These are phyloP conservation scores for Noctua pronuba DNA, from an alignment of 2,888 invertebrate species.

Conservation along the genomic window DNA sequence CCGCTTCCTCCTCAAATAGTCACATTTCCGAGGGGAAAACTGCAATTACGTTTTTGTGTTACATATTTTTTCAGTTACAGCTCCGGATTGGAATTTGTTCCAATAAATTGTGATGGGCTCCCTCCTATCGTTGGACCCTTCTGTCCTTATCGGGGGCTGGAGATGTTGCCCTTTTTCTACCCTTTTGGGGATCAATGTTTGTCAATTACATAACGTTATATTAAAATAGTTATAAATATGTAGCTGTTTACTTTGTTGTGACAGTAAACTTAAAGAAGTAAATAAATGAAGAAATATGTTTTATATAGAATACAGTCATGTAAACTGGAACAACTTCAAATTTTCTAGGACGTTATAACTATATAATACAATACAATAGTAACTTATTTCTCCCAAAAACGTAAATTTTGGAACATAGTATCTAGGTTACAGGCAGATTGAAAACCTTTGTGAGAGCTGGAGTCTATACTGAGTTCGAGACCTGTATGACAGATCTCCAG, in stretches of 20 bases:
- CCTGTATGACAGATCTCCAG: too few species aligned
- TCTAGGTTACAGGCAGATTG: too few species aligned
- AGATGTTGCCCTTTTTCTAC: slow-evolving; percentile 43
- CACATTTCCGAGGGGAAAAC: slow-evolving; percentile 38
- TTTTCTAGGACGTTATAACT: neutral
- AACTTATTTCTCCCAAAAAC: too few species aligned
- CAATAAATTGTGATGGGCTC: slow-evolving; percentile 54
- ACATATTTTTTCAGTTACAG: slow-evolving; percentile 59
- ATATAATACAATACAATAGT: too few species aligned
- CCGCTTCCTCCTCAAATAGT: slow-evolving; percentile 13
- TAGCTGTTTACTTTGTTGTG: neutral
- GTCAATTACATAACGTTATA: slow-evolving; percentile 50
- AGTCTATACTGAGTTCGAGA: too few species aligned
- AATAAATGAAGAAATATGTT: neutral
- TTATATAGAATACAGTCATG: neutral
- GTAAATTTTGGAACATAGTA: too few species aligned
- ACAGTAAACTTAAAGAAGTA: neutral
- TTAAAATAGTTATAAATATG: slow-evolving; percentile 24
- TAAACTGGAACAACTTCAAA: neutral
- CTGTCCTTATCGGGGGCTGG: slow-evolving; percentile 38
- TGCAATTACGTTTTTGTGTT: slow-evolving; percentile 58
- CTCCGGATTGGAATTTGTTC: slow-evolving; percentile 60
- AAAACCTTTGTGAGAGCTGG: too few species aligned
- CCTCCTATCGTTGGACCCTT: slow-evolving; percentile 42
- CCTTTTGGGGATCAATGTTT: slow-evolving; percentile 50